Evolutionary conservation across 2,113 vertebrate genomes (phyloP), one percentile per base, ranked within the genome.

Genomic region (Alligator sinensis): DNA sequence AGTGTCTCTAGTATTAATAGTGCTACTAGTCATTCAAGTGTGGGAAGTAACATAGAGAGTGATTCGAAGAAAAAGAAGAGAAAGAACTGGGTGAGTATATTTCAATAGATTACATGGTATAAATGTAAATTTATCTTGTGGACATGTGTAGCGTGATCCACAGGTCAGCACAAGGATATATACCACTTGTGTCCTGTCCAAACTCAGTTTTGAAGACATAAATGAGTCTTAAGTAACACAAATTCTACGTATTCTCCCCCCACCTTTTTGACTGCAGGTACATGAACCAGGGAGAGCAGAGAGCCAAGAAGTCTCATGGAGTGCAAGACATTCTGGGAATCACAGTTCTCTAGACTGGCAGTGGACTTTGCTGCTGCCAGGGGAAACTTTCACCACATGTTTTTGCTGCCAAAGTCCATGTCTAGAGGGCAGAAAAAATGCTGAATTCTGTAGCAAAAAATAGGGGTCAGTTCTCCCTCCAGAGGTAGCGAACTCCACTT

Each of bases 41-140:
- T 99, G 95, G 99, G 99, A 30, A 99, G 99, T 98, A 99, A 99
- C 97, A 97, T 99, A 63, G 99, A 99, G 93, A 97, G 98, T 0
- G 99, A 99, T 2, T 98, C 99, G 0, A 99, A 99, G 97, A 99
- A 99, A 86, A 99, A 99, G 98, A 99, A 99, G 97, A 99, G 99
- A 91, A 99, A 99, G 95, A 99, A 99, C 92, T 99, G 99, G 99
- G 99, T 99, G 96, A 98, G 98, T 97, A 18, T 22, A 4, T 58
- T 61, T 28, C 1, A 90, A 11, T 5, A 86, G 80, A 4, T 27
- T 13, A 27, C 0, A 0, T 38, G 76, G 77, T 76, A 25, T 62
- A 86, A 61, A 2, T 64, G 1, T 28, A 8, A 34, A 66, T 7
- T 3, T 77, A 83, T 66, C 57, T 22, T 24, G 24, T 2, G 81